Conservation (phyloP, 2,113 vertebrate species). For the human (Homo sapiens) region DNA sequence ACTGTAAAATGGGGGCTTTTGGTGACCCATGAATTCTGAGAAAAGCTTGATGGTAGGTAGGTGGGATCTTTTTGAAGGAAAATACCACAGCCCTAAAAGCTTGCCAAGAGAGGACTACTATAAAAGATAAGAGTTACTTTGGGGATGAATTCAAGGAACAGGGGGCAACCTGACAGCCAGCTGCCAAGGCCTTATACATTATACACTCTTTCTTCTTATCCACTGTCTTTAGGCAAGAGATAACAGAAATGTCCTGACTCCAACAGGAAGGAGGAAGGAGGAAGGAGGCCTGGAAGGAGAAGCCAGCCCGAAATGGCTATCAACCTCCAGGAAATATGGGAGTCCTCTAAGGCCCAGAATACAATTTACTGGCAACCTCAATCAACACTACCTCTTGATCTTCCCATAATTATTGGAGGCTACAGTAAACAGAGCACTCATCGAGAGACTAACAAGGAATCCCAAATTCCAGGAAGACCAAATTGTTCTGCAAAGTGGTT, state of each 20-base stretch:
- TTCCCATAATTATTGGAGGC: background rate
- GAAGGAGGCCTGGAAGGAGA: background rate
- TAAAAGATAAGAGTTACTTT: background rate
- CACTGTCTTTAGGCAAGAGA: background rate
- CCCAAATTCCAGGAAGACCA: background rate
- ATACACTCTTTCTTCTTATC: background rate
- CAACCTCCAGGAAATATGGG: background rate
- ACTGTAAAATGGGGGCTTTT: background rate
- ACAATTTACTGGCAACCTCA: background rate
- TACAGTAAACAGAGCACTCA: background rate
- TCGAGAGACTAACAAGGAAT: background rate
- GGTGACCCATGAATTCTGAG: background rate
- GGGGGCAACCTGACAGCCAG: background rate
- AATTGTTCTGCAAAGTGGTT: background rate
- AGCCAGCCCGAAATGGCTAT: background rate
- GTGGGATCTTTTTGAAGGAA: constrained; percentile 1
- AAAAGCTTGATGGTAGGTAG: background rate
- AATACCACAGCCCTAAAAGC: background rate
- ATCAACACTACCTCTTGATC: background rate
- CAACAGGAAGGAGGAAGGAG: background rate
- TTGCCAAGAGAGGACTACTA: background rate
- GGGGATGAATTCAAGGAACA: background rate
- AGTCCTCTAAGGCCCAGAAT: background rate
- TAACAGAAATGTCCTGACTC: background rate
- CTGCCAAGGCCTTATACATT: background rate